Percentiles rank a stretch among this genome's conserved stretches.
phyloP scores from a whole-genome alignment of 2,797 vertebrate genomes.

The Ataeniobius toweri region DNA sequence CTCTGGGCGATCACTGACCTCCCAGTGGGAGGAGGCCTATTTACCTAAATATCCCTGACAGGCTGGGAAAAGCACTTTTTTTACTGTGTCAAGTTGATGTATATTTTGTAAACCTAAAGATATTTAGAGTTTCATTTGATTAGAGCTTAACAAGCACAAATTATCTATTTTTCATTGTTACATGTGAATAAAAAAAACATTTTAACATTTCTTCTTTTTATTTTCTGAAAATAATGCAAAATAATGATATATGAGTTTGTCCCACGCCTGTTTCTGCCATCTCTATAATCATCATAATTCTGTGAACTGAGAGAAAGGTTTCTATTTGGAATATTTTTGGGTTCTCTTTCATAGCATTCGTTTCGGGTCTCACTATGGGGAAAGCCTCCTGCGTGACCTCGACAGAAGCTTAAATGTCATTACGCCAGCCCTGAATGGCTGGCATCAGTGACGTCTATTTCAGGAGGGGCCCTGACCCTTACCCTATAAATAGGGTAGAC shows the following conservation, averaged over 20 bases:
- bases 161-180: neutral
- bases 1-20: conserved; percentile 13
- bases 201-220: neutral
- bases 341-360: conserved; percentile 5
- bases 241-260: conserved; percentile 14
- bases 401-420: no score
- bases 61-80: conserved; percentile 1
- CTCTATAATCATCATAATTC: conserved; percentile 25
- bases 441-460: no score
- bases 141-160: neutral
- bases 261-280: conserved; percentile 23
- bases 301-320: conserved; percentile 46
- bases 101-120: neutral
- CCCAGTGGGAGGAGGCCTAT: conserved; percentile 31
- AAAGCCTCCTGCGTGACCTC: no score
- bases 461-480: no score
- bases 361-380: no score
- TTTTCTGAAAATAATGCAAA: neutral
- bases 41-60: conserved; percentile 42
- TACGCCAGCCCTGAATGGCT: no score
- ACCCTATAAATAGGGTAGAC: no score
- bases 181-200: neutral
- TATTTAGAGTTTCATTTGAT: neutral
- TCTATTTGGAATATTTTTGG: conserved; percentile 57
- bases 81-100: neutral